Evolutionary conservation across 1,140 invertebrate genomes (phyloP), one percentile per base, ranked within the genome.

Genomic region (Bombus picipes): DNA sequence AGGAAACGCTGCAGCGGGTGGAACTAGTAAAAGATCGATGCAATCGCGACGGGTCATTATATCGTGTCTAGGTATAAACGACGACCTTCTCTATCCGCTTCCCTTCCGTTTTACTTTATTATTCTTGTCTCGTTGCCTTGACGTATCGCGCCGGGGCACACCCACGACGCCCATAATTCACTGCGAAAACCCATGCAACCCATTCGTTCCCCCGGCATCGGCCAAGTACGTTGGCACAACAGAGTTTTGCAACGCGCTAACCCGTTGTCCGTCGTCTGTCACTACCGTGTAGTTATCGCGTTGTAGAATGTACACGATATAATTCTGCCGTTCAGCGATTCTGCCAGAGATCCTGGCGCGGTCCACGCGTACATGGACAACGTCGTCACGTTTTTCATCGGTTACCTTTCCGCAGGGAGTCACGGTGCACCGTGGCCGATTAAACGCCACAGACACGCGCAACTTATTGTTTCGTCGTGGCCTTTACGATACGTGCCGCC

Each of bases 141-240:
- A 73, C 86, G 88, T 89, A 91, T 91, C 89, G 90, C 85, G 83
- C 59, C 71, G n/a, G 76, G 87, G 87, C 87, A 74, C 80, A 91
- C 85, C 88, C 90, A 90, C 85, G 78, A 84, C 77, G 75, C 15
- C 85, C 85, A 91, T 92, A 92, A 91, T 82, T 92, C 91, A 92
- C 92, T 72, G 85, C 86, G 84, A 85, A 87, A 81, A 86, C 83
- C 75, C 86, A 85, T 87, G 88, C 87, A 87, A 85, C 90, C 87
- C 87, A 76, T 88, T 86, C 87, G 74, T 84, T 77, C 57, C 43
- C 77, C 37, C 12, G 12, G 37, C 37, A 22, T 39, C 12, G 43
- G 43, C 32, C 73, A n/a, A 32, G 18, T 59, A 59, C 28, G 43
- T 9, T 34, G 32, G 5, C n/a, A 62, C 28, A 39, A 72, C 47